Evolutionary conservation across 2,888 invertebrate species (phyloP), one percentile per base, ranked within the genome.

Genomic region (Tinea trinotella): DNA sequence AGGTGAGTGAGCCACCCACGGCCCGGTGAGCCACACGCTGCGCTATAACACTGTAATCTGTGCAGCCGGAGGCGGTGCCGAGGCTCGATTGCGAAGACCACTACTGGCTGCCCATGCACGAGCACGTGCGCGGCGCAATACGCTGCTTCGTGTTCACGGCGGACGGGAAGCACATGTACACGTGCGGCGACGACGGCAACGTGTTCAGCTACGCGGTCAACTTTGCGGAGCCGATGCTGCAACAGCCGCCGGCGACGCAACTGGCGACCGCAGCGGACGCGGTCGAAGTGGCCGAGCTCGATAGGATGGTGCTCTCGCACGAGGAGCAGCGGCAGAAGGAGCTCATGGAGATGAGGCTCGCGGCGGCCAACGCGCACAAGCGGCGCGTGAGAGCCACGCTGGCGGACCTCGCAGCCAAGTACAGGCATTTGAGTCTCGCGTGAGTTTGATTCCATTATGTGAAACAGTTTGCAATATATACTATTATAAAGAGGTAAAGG

Each of bases 151-250:
- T 88, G 56, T 87, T 91, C 57, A 75, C 54, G 90, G 93, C 69
- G 81, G 87, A 60, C 82, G 74, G 78, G 89, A 85, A 83, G 9
- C 61, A 59, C 13, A 59, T 93, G 5, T 88, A 90, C 55, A 87
- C 91, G 0, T 88, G 91, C 62, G 95, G 94, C 0, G 66, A 84
- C 13, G 94, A 94, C 70, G 93, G 94, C 3, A 94, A 94, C 66
- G 84, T 95, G 53, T 95, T 95, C 66, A 88, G 91, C 0, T 94
- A 89, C 63, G 63, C 68, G 0, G 89, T 91, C 63, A 81, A 87
- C 58, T 88, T 88, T 56, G 56, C 68, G 1, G 70, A 79, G 56
- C 73, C 70, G 1, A 59, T 82, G 24, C 15, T 79, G 1, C 20
- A 48, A 1, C 0, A 66, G 0, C 66, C 67, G 0, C 70, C 78